A percentile compares a stretch with the other conserved stretches of the same genome.
Evolutionary conservation across 2,113 vertebrate species (phyloP).

Genomic region (Sinocyclocheilus anophthalmus): DNA sequence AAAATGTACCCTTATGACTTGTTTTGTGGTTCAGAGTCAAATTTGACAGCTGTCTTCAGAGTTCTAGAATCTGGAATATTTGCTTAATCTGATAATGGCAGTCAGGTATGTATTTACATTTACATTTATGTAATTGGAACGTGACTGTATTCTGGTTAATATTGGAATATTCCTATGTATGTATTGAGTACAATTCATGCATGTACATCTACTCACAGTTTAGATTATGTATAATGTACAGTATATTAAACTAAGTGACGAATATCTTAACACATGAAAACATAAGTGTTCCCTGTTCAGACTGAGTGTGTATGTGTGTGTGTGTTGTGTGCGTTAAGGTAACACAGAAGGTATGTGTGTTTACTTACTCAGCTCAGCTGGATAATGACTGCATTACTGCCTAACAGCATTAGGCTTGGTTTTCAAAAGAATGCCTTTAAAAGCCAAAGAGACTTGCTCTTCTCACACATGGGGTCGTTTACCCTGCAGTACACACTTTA

Average conservation of each 20-base stretch:
- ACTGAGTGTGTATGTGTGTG: conserved; percentile 28
- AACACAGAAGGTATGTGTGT: conserved; percentile 30
- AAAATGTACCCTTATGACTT: too few relatives aligned
- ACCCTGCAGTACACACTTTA: conserved; percentile 29
- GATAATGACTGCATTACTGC: conserved; percentile 43
- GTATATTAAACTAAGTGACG: background rate
- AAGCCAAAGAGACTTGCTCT: conserved; percentile 49
- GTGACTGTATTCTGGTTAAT: background rate
- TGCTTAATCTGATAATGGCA: background rate
- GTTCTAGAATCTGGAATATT: background rate
- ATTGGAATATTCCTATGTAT: background rate
- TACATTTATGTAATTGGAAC: background rate
- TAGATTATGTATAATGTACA: background rate
- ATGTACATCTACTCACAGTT: background rate
- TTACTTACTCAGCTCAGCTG: conserved; percentile 42
- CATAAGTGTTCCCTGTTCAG: background rate
- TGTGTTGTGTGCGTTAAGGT: conserved; percentile 38
- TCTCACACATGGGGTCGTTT: conserved; percentile 26
- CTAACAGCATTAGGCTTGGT: conserved; percentile 43
- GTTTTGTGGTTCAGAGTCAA: too few relatives aligned
- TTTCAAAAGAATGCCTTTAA: conserved; percentile 47
- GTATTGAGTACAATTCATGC: background rate
- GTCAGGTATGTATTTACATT: background rate
- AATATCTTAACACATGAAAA: background rate
- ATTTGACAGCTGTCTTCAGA: background rate